Percentiles rank a stretch among this genome's conserved stretches.
phyloP scores from a whole-genome alignment of 1,140 invertebrate genomes.

The Magallana angulata region DNA sequence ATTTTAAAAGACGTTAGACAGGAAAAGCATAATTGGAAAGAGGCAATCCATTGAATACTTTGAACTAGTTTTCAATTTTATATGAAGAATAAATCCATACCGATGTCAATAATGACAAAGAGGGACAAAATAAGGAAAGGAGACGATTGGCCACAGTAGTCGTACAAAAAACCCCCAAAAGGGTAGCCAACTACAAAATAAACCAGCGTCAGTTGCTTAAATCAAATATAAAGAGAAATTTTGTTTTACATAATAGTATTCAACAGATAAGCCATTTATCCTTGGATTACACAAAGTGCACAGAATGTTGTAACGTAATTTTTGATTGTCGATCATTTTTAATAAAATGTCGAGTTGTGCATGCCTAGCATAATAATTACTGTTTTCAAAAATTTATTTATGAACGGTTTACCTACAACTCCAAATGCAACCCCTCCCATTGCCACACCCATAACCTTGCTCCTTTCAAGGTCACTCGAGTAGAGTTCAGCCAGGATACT shows the following conservation, averaged over 20 bases:
- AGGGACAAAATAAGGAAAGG: constrained; percentile 94
- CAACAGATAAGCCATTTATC: too few relatives aligned
- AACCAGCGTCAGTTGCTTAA: background rate
- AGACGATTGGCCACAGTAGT: constrained; percentile 96
- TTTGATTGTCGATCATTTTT: background rate
- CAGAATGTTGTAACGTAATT: background rate
- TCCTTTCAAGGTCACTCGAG: constrained; percentile 94
- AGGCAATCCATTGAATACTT: too few relatives aligned
- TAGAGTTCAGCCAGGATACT: constrained; percentile 97
- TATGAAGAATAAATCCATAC: constrained; percentile 83
- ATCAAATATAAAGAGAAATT: too few relatives aligned
- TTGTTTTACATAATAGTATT: too few relatives aligned
- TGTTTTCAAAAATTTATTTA: too few relatives aligned
- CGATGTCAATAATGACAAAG: constrained; percentile 93
- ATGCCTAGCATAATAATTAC: too few relatives aligned
- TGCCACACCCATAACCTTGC: constrained; percentile 97
- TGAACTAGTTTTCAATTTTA: too few relatives aligned
- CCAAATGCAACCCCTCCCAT: constrained; percentile 95
- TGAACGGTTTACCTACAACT: constrained; percentile 83
- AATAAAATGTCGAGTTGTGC: background rate
- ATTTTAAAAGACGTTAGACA: background rate
- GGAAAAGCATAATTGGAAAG: too few relatives aligned
- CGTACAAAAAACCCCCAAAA: constrained; percentile 97
- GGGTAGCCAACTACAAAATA: constrained; percentile 85
- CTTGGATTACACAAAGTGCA: background rate